Percentiles rank a stretch among this genome's conserved stretches.
These are phyloP conservation scores for Trachymyrmex cornetzi DNA, from an alignment of 1,140 invertebrate species.

Conservation along the genomic window DNA sequence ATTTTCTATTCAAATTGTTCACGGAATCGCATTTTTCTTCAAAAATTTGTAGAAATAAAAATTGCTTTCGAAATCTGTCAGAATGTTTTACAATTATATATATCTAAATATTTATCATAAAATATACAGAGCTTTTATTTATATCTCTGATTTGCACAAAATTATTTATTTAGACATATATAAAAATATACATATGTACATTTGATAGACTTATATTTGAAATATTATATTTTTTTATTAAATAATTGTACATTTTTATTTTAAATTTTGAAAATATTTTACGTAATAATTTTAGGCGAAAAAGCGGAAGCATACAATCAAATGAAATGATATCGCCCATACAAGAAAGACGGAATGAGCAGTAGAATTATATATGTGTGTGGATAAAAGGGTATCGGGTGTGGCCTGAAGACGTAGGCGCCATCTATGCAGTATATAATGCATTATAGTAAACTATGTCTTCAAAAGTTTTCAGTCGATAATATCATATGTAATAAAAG, in stretches of 20 bases:
- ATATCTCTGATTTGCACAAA: background rate
- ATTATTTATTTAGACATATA: background rate
- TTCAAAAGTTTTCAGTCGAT: constrained; percentile 39
- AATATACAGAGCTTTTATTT: background rate
- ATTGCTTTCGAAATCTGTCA: background rate
- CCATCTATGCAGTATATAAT: constrained; percentile 73
- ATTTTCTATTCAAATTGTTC: constrained; percentile 5
- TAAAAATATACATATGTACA: background rate
- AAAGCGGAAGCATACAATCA: constrained; percentile 75
- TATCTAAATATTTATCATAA: background rate
- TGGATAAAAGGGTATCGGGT: constrained; percentile 80
- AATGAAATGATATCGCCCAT: constrained; percentile 69
- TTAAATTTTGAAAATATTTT: constrained; percentile 14
- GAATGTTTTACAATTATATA: background rate
- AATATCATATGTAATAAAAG: constrained; percentile 1
- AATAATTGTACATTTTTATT: constrained; percentile 29
- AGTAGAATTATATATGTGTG: constrained; percentile 12
- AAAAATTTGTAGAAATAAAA: constrained; percentile 7
- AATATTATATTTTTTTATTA: background rate
- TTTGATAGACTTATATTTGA: background rate
- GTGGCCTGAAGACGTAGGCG: constrained; percentile 81
- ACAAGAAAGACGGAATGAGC: constrained; percentile 64
- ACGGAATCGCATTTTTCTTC: background rate
- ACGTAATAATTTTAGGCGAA: constrained; percentile 72
- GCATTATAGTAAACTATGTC: constrained; percentile 30